phyloP scores from a whole-genome alignment of 2,888 invertebrate genomes.

The Hyposoter didymator region DNA sequence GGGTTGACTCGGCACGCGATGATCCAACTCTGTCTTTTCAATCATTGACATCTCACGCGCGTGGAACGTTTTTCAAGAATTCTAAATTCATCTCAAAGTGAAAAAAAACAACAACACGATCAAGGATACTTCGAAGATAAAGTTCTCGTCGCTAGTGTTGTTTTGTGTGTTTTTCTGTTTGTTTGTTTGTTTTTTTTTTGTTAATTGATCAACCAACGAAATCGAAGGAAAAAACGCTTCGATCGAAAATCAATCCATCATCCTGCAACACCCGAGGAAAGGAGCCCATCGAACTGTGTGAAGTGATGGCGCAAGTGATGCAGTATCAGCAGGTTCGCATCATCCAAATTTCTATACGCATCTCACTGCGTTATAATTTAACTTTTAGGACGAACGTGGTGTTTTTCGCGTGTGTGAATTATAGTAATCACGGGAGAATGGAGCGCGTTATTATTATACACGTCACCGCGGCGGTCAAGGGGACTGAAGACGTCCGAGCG shows the following conservation, averaged over 20 bases:
- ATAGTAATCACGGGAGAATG: conserved; percentile 68
- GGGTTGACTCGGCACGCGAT: background rate
- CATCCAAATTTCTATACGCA: conserved; percentile 48
- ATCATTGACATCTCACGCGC: conserved; percentile 25
- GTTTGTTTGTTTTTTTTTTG: background rate
- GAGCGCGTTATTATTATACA: conserved; percentile 67
- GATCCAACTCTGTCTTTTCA: conserved; percentile 8
- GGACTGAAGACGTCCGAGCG: conserved; percentile 41
- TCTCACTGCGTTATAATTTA: conserved; percentile 62
- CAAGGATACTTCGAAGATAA: conserved; percentile 46
- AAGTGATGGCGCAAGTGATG: conserved; percentile 79
- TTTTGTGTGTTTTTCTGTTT: background rate
- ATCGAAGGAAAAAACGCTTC: background rate
- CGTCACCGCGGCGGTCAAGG: conserved; percentile 50
- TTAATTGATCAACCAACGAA: background rate
- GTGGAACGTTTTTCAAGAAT: background rate
- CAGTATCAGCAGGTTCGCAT: conserved; percentile 80
- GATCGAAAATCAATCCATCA: conserved; percentile 58
- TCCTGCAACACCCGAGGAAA: conserved; percentile 33
- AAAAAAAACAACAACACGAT: conserved; percentile 21
- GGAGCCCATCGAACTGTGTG: conserved; percentile 57
- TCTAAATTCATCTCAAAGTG: background rate
- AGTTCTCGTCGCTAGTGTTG: background rate
- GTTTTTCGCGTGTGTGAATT: conserved; percentile 70
- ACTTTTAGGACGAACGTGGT: conserved; percentile 67